These are phyloP conservation scores for Gnatocerus cornutus DNA, from an alignment of 2,888 invertebrate genomes.

Conservation along the genomic window DNA sequence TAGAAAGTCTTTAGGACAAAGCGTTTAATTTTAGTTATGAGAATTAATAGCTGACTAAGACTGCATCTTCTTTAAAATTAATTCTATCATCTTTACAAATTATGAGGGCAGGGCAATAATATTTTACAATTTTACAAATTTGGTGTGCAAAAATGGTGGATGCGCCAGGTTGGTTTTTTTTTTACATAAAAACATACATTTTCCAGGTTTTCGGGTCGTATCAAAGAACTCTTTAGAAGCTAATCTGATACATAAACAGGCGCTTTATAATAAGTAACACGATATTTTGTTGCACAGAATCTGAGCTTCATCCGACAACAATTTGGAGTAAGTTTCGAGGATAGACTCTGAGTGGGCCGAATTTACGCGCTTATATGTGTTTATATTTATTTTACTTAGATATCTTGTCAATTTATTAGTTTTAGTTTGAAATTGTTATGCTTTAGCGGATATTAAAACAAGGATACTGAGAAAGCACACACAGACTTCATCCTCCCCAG, in stretches of 20 bases:
- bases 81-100: constrained; percentile 31
- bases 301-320: too few species aligned
- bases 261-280: too few species aligned
- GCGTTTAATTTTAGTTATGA: constrained; percentile 42
- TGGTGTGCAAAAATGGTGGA: neutral
- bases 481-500: neutral
- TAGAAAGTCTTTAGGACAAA: constrained; percentile 29
- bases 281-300: too few species aligned
- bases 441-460: neutral
- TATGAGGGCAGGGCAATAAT: constrained; percentile 7
- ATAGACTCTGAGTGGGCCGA: too few species aligned
- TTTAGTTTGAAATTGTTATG: neutral
- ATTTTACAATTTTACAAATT: constrained; percentile 17
- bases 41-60: constrained; percentile 32
- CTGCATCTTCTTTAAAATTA: constrained; percentile 32
- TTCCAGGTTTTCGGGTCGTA: too few species aligned
- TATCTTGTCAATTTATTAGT: neutral
- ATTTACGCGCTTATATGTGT: too few species aligned
- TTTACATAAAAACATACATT: too few species aligned
- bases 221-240: too few species aligned
- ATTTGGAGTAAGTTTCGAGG: too few species aligned
- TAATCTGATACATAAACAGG: too few species aligned
- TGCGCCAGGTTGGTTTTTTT: too few species aligned
- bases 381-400: neutral
- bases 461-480: neutral